Conservation (phyloP, 2,113 vertebrate species). For the Oreotragus oreotragus region DNA sequence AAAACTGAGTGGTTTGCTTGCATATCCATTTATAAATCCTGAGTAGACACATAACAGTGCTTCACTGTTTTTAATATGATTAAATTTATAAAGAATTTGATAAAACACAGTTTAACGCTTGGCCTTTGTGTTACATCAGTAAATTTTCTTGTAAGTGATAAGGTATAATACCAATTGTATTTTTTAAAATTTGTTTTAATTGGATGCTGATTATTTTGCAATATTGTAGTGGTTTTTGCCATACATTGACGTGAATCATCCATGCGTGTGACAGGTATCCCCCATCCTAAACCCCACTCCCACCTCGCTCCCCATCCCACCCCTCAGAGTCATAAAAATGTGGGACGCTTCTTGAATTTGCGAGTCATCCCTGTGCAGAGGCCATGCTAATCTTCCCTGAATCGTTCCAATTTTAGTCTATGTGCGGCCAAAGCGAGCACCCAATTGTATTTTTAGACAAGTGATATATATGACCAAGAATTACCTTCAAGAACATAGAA, state of each 20-base stretch:
- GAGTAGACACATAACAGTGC: background rate
- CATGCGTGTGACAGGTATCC: background rate
- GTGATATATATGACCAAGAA: background rate
- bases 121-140: background rate
- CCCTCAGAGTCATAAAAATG: background rate
- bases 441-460: background rate
- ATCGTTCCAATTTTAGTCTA: background rate
- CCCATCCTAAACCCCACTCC: background rate
- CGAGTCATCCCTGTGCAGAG: accelerated
- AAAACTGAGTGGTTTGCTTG: background rate
- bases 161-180: background rate
- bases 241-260: background rate
- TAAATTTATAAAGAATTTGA: conserved; percentile 21
- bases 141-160: conserved; percentile 32
- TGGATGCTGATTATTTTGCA: background rate
- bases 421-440: background rate
- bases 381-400: background rate
- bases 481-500: background rate
- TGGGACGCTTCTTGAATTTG: accelerated
- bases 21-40: background rate
- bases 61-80: background rate
- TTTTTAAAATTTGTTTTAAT: background rate
- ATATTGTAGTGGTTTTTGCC: background rate
- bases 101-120: conserved; percentile 4
- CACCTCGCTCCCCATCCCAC: background rate